Conservation (phyloP, 2,113 vertebrate species). For the Oncorhynchus clarkii region DNA sequence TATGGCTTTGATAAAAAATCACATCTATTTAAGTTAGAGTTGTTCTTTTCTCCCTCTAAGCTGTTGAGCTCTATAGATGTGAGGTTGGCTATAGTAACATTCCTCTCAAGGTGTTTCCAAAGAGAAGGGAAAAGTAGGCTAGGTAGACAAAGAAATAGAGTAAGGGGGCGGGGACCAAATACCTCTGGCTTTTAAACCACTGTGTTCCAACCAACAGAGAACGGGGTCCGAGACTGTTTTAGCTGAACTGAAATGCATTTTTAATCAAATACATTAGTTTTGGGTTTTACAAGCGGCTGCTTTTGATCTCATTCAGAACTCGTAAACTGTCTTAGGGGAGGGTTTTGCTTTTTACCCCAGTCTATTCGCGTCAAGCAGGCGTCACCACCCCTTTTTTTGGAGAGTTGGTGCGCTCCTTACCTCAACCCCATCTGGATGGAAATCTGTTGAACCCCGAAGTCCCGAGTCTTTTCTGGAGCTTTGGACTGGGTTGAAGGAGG, state of each 20-base stretch:
- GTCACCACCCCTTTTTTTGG: not conserved
- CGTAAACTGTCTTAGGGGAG: not conserved
- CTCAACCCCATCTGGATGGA: constrained; percentile 36
- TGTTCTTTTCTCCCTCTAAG: no score
- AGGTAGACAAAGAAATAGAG: constrained; percentile 57
- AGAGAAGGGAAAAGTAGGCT: constrained; percentile 20
- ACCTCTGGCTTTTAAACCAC: constrained; percentile 39
- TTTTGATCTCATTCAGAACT: not conserved
- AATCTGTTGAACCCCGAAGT: constrained; percentile 44
- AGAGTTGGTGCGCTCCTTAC: constrained; percentile 56
- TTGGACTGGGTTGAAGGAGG: not conserved
- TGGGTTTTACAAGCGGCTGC: not conserved
- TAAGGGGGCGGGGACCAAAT: constrained; percentile 53
- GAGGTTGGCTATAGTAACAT: not conserved
- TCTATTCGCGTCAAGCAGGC: not conserved
- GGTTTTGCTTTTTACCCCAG: accelerated
- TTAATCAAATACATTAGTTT: not conserved
- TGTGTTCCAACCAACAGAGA: constrained; percentile 38
- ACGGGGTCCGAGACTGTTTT: not conserved
- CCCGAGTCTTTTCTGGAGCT: constrained; percentile 1
- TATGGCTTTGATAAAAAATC: no score
- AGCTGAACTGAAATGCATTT: not conserved
- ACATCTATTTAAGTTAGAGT: no score
- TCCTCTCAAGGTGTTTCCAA: constrained; percentile 12
- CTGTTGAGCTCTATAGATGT: not conserved